These are phyloP conservation scores for Papilio elwesi DNA, from an alignment of 2,888 invertebrate species.

Conservation along the genomic window DNA sequence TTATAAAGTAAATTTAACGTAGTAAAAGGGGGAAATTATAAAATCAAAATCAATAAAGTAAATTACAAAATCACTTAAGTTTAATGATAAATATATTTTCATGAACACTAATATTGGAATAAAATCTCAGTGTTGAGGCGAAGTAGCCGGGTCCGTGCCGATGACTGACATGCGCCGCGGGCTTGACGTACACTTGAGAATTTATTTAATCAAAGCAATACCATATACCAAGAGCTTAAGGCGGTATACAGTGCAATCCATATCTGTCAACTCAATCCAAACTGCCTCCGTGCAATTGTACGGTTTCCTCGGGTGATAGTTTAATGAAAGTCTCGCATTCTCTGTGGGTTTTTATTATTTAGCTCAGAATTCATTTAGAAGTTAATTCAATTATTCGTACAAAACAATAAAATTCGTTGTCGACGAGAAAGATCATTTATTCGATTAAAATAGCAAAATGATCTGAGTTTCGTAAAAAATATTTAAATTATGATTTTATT, in stretches of 20 bases:
- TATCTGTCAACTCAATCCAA: constrained; percentile 77
- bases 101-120: constrained; percentile 5
- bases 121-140: constrained; percentile 2
- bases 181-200: constrained; percentile 74
- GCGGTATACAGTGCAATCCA: constrained; percentile 62
- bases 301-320: constrained; percentile 76
- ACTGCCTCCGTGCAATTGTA: constrained; percentile 74
- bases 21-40: no score
- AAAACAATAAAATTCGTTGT: neutral
- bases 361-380: constrained; percentile 12
- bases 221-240: constrained; percentile 58
- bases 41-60: no score
- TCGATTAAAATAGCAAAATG: neutral
- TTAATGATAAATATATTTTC: constrained; percentile 38
- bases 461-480: constrained; percentile 14
- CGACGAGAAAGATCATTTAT: constrained; percentile 10
- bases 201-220: constrained; percentile 82
- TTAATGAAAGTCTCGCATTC: constrained; percentile 68
- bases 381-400: constrained; percentile 9
- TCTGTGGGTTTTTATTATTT: constrained; percentile 24
- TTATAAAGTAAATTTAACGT: no score
- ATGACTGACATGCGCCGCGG: constrained; percentile 68
- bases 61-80: no score
- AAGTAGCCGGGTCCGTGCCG: constrained; percentile 65
- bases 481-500: constrained; percentile 27